Evolutionary conservation across 2,888 invertebrate genomes (phyloP).

Genomic region (Oscheius onirici): DNA sequence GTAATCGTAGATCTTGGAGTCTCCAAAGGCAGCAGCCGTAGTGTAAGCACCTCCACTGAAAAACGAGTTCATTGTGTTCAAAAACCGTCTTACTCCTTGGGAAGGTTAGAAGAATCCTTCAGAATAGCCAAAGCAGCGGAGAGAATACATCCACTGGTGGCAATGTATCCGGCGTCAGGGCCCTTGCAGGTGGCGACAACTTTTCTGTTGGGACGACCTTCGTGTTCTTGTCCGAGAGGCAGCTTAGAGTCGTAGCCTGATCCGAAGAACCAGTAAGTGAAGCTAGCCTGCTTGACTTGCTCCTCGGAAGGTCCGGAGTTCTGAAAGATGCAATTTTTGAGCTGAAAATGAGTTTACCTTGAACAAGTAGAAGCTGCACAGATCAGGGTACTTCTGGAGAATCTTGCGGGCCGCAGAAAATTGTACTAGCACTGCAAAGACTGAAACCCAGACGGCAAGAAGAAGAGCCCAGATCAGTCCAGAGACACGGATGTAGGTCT

Average conservation of each 20-base stretch:
- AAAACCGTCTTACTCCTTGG: constrained; percentile 76
- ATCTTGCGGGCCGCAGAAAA: constrained; percentile 79
- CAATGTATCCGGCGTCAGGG: constrained; percentile 73
- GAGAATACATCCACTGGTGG: constrained; percentile 79
- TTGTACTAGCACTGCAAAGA: constrained; percentile 78
- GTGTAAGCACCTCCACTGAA: constrained; percentile 86
- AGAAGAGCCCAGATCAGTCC: constrained; percentile 78
- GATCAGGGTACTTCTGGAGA: constrained; percentile 79
- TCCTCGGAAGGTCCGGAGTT: constrained; percentile 76
- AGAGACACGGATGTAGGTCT: constrained; percentile 79
- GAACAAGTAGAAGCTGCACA: constrained; percentile 81
- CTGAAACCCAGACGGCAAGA: constrained; percentile 61
- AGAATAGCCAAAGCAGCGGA: constrained; percentile 82
- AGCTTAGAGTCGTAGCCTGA: constrained; percentile 82
- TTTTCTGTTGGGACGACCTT: constrained; percentile 78
- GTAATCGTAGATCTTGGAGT: constrained; percentile 82
- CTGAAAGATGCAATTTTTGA: constrained; percentile 19
- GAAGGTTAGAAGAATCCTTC: constrained; percentile 82
- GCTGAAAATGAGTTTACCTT: constrained; percentile 72
- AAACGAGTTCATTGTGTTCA: background rate
- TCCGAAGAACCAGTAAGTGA: constrained; percentile 81
- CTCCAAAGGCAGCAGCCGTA: constrained; percentile 83
- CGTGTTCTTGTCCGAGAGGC: constrained; percentile 72
- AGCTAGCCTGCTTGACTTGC: constrained; percentile 75
- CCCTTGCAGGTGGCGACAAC: constrained; percentile 79